phyloP scores from a whole-genome alignment of 2,888 invertebrate genomes.

The Euzetes globulus region DNA sequence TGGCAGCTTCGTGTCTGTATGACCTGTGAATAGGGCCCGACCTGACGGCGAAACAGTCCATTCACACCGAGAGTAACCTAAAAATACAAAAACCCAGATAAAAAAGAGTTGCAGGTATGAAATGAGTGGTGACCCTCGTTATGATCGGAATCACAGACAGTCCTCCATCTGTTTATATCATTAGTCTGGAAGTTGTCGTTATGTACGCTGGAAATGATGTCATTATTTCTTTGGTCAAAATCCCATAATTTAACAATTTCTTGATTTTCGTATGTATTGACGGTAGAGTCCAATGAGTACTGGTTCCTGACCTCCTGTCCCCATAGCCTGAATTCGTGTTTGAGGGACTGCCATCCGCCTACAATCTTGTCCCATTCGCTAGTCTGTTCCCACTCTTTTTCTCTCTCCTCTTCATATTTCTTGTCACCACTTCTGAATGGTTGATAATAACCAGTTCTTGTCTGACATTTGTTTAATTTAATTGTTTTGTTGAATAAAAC shows the following conservation, averaged over 20 bases:
- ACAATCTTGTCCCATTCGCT: constrained; percentile 8
- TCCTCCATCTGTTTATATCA: constrained; percentile 39
- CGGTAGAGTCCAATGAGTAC: constrained; percentile 56
- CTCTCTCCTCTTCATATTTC: not conserved
- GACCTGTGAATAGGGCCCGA: constrained; percentile 46
- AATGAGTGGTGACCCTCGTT: constrained; percentile 38
- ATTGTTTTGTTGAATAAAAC: not conserved
- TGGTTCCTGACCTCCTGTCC: constrained; percentile 60
- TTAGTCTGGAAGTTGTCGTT: not conserved
- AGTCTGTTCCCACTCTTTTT: not conserved
- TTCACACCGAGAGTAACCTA: constrained; percentile 29
- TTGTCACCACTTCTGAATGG: not conserved
- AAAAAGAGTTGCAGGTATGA: constrained; percentile 19
- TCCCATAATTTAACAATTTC: constrained; percentile 37
- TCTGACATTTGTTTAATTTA: not conserved
- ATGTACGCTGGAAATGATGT: constrained; percentile 13
- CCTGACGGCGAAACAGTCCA: constrained; percentile 33
- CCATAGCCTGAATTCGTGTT: constrained; percentile 60
- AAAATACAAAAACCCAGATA: not conserved
- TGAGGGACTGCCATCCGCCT: constrained; percentile 58
- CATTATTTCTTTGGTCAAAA: constrained; percentile 34
- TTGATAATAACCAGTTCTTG: not conserved
- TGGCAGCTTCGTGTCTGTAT: constrained; percentile 55
- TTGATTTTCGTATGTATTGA: constrained; percentile 36
- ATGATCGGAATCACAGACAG: constrained; percentile 38